These are phyloP conservation scores for Phaethon lepturus DNA, from an alignment of 2,113 vertebrate genomes.

Conservation along the genomic window DNA sequence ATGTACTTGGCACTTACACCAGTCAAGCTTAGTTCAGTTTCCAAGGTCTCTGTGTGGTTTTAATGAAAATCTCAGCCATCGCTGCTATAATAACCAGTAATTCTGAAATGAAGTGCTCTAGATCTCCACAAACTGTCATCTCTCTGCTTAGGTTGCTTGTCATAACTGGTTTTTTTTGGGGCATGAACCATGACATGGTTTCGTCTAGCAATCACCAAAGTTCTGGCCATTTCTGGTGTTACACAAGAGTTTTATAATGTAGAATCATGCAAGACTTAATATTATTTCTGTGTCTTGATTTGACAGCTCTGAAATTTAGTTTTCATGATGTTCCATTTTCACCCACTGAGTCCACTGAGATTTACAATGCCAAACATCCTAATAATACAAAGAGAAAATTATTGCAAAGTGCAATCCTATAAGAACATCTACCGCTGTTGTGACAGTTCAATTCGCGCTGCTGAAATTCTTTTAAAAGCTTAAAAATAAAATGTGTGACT, in stretches of 20 bases:
- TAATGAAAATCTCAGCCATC: not conserved
- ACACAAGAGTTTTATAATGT: not conserved
- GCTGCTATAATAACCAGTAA: not conserved
- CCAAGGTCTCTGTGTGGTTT: not conserved
- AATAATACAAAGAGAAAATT: not conserved
- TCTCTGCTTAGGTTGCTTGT: not conserved
- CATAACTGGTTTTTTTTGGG: not conserved
- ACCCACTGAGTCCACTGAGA: not conserved
- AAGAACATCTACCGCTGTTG: not conserved
- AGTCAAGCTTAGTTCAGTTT: not conserved
- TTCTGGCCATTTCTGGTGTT: not conserved
- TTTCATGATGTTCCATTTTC: not conserved
- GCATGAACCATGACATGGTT: accelerated
- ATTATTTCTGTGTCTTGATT: not conserved
- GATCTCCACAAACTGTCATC: not conserved
- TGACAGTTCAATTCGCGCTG: not conserved
- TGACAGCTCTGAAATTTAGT: not conserved
- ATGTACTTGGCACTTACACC: not conserved
- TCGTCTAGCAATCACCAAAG: not conserved
- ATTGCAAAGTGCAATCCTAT: not conserved
- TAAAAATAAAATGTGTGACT: not conserved
- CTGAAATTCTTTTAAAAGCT: not conserved
- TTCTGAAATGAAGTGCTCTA: not conserved
- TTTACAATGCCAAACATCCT: not conserved
- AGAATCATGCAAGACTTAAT: not conserved